These are phyloP conservation scores for Euura lappo DNA, from an alignment of 1,140 invertebrate species.

Conservation along the genomic window DNA sequence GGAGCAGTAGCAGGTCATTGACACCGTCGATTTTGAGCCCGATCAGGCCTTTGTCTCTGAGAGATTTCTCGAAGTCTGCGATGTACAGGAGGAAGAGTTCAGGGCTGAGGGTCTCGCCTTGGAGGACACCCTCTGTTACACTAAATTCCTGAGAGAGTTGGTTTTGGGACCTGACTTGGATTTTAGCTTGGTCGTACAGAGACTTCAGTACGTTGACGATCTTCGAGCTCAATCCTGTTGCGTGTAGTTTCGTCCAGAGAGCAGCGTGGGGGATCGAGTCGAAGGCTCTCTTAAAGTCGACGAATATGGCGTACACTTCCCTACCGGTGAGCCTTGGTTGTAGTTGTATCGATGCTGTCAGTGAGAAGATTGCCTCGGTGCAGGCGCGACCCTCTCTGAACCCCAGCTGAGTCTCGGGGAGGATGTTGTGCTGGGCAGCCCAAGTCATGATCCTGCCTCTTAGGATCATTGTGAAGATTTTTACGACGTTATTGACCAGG, in stretches of 20 bases:
- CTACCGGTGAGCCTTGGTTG: constrained; percentile 15
- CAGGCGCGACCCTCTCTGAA: constrained; percentile 22
- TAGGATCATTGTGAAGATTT: constrained; percentile 30
- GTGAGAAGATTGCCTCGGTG: constrained; percentile 25
- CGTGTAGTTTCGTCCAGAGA: constrained; percentile 28
- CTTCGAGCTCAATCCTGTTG: constrained; percentile 29
- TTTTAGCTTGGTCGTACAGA: constrained; percentile 27
- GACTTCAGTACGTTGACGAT: constrained; percentile 26
- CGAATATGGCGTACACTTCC: too few species aligned
- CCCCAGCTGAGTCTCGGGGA: constrained; percentile 29
- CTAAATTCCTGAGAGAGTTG: too few species aligned
- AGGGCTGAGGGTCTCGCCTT: too few species aligned
- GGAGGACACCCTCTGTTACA: too few species aligned
- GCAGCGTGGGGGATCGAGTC: constrained; percentile 21
- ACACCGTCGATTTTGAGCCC: constrained; percentile 16
- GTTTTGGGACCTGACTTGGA: background rate
- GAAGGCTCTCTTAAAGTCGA: too few species aligned
- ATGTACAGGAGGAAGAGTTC: background rate
- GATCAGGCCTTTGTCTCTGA: constrained; percentile 10
- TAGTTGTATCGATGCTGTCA: constrained; percentile 19
- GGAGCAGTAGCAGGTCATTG: constrained; percentile 15
- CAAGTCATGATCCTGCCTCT: constrained; percentile 22
- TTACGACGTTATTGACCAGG: constrained; percentile 24
- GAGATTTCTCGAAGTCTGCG: constrained; percentile 24
- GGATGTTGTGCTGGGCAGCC: constrained; percentile 18